A percentile compares a stretch with the other conserved stretches of the same genome.
phyloP scores from a whole-genome alignment of 2,888 invertebrate genomes.

The Falcaria lacertinaria region DNA sequence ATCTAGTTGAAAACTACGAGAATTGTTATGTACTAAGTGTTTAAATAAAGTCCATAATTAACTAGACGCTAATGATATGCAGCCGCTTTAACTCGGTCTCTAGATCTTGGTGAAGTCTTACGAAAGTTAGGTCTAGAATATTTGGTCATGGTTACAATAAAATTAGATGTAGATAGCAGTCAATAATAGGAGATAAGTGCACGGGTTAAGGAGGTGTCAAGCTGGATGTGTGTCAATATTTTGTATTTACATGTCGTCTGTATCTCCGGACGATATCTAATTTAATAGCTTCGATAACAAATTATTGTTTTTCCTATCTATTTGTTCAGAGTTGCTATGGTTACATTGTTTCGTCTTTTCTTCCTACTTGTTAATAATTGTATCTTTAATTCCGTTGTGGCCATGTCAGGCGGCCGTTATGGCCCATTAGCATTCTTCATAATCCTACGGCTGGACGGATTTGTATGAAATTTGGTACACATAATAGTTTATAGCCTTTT shows the following conservation, averaged over 20 bases:
- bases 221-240: conserved; percentile 69
- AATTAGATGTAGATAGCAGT: conserved; percentile 41
- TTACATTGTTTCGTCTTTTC: conserved; percentile 4
- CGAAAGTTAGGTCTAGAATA: neutral
- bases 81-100: neutral
- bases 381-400: no score
- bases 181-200: conserved; percentile 59
- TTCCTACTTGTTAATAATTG: neutral
- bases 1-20: neutral
- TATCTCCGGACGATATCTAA: conserved; percentile 23
- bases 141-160: conserved; percentile 1
- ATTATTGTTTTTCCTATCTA: conserved; percentile 47
- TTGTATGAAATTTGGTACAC: no score
- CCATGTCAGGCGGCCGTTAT: no score
- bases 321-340: conserved; percentile 33
- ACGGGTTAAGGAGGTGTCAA: conserved; percentile 71
- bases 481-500: no score
- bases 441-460: no score
- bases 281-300: conserved; percentile 40
- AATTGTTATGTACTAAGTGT: neutral
- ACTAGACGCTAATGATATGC: neutral
- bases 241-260: conserved; percentile 44
- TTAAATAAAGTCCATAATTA: neutral
- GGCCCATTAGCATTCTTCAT: no score
- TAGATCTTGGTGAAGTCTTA: neutral